Evolutionary conservation across 2,797 vertebrate genomes (phyloP).

Genomic region (Tapera naevia): DNA sequence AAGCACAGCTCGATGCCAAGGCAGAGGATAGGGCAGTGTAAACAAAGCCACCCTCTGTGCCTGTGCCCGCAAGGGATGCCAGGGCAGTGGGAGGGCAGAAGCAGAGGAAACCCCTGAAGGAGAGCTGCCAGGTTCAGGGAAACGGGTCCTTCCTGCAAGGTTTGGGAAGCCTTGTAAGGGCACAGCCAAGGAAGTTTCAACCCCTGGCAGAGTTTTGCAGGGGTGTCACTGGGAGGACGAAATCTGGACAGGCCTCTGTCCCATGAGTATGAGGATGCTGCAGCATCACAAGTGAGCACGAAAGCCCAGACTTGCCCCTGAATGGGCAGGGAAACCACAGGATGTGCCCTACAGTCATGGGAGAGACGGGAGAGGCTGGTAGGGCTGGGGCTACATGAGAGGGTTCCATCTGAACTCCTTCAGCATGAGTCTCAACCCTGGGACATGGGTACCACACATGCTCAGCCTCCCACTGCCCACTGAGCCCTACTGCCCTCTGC

Average conservation of each 20-base stretch:
- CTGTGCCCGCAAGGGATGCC: not conserved
- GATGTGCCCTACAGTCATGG: rapidly evolving
- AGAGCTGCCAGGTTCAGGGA: not conserved
- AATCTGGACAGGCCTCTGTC: not conserved
- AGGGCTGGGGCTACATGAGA: rapidly evolving
- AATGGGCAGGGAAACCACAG: not conserved
- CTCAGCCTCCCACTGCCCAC: not conserved
- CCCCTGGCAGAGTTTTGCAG: not conserved
- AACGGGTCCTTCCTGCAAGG: not conserved
- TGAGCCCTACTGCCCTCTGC: not conserved
- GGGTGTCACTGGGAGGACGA: not conserved
- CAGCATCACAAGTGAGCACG: rapidly evolving
- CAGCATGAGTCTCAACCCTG: rapidly evolving
- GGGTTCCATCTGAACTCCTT: not conserved
- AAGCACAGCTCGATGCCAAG: not conserved
- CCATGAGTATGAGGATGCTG: rapidly evolving
- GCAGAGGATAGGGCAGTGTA: rapidly evolving
- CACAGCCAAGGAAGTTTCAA: not conserved
- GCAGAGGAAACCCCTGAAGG: not conserved
- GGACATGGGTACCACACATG: rapidly evolving
- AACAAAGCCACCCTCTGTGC: rapidly evolving
- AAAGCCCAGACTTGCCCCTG: not conserved
- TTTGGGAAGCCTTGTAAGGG: not conserved
- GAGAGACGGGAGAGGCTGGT: rapidly evolving
- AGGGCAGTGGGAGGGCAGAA: not conserved